Conservation (phyloP, 2,888 invertebrate species). For the Volucella bombylans region DNA sequence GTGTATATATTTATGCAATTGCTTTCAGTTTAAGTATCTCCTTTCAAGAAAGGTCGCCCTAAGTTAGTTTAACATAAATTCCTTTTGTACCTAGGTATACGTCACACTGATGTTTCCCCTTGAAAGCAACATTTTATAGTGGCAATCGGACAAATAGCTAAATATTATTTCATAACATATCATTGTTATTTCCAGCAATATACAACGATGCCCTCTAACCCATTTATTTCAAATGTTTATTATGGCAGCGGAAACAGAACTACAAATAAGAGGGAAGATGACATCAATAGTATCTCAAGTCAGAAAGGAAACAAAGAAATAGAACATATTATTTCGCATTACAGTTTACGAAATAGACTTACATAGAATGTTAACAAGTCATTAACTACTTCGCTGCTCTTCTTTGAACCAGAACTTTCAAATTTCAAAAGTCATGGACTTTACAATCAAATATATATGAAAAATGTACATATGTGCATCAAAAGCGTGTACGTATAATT, state of each 20-base stretch:
- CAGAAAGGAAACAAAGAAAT: conserved; percentile 15
- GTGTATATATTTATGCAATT: too few relatives aligned
- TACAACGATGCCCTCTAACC: conserved; percentile 25
- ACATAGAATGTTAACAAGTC: conserved; percentile 31
- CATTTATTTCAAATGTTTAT: conserved; percentile 18
- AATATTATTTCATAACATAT: conserved; percentile 28
- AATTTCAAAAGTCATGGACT: conserved; percentile 27
- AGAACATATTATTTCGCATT: conserved; percentile 53
- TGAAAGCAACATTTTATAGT: background rate
- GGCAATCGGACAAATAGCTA: background rate
- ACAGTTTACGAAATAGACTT: conserved; percentile 52
- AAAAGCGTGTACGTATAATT: background rate
- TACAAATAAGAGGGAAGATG: conserved; percentile 27
- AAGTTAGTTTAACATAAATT: background rate
- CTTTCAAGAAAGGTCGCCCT: too few relatives aligned
- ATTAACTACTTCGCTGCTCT: conserved; percentile 9
- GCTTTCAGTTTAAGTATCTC: too few relatives aligned
- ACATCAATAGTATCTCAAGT: conserved; percentile 10
- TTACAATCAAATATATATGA: background rate
- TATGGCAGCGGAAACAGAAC: conserved; percentile 19
- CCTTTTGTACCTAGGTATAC: background rate
- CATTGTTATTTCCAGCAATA: conserved; percentile 60
- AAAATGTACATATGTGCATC: background rate
- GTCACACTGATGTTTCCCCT: background rate
- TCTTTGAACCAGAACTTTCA: conserved; percentile 36